Base-by-base conservation (phyloP, 1,140 invertebrate species). In the Drosophila serrata region DNA sequence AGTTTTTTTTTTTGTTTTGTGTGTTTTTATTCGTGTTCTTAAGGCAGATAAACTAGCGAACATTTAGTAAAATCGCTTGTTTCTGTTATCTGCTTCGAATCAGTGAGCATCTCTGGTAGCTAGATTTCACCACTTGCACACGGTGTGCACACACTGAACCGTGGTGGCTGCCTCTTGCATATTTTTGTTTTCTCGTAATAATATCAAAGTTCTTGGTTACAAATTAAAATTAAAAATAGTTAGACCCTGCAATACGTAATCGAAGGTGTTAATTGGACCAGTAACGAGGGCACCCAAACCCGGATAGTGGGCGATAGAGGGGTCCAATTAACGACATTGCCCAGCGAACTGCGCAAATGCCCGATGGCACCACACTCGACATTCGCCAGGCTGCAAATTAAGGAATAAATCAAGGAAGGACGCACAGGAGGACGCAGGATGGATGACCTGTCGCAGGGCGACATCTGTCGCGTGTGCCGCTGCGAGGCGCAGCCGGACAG, bases 401-500 rank as follows among this genome's bases (percentile, higher is more conserved):
- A 55, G 31, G 42, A 49, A 17, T 39, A 33, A 74, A 48, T 9
- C 43, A 35, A 68, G 61, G 49, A 78, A 49, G 59, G n/a, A 65
- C 61, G 29, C n/a, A 33, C 43, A 39, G 17, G 24, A 46, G n/a
- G 35, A 29, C 17, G n/a, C 31, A 79, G 31, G 8, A 92, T 92
- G 91, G 91, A 92, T 56, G 91, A 92, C 75, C 53, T 90, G 31
- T 92, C 87, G 60, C 88, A 92, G 69, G 86, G 81, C 78, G 91
- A 92, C 94, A 90, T 99, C 90, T 99, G 99, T 93, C 96, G 99
- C 74, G 99, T 99, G 59, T 99, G 99, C 94, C 95, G 99, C 69
- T 98, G 97, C 74, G 98, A 99, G 92, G 98, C 96, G 39, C 94
- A 96, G 31, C 72, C 72, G 31, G 94, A 95, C 72, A 95, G 97